Evolutionary conservation across 2,113 vertebrate genomes (phyloP).

Genomic region (Panurus biarmicus): DNA sequence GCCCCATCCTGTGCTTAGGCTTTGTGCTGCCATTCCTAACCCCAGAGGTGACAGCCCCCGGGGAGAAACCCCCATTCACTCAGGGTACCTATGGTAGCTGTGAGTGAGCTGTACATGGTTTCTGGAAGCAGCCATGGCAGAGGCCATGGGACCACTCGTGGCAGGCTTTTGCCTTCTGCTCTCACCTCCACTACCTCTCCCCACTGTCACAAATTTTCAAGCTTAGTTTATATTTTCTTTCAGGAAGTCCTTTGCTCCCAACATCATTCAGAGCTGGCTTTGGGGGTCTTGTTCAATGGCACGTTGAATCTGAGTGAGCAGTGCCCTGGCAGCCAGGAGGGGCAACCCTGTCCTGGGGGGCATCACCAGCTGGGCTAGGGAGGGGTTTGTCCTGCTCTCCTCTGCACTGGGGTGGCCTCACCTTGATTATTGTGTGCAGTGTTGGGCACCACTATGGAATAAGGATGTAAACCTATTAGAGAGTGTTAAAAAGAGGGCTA

Average conservation of each 20-base stretch:
- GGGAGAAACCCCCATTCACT: neutral
- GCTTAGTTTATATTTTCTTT: neutral
- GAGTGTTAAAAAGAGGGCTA: neutral
- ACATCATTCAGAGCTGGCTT: neutral
- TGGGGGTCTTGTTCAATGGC: neutral
- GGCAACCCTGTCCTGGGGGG: accelerated
- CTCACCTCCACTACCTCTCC: neutral
- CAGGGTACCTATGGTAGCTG: accelerated
- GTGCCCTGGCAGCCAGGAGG: neutral
- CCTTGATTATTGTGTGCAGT: neutral
- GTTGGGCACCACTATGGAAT: neutral
- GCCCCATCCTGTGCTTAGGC: neutral
- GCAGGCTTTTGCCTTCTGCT: neutral
- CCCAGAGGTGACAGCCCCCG: neutral
- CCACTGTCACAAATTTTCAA: neutral
- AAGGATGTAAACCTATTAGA: neutral
- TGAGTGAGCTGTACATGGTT: accelerated
- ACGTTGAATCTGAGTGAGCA: neutral
- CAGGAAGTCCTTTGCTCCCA: neutral
- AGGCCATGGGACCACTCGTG: neutral
- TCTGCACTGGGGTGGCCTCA: accelerated
- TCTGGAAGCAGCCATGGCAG: accelerated
- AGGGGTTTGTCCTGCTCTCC: neutral
- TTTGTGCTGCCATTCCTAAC: neutral
- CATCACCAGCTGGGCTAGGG: accelerated